Evolutionary conservation across 2,888 invertebrate species (phyloP).

Genomic region (Ferdinandea cuprea): DNA sequence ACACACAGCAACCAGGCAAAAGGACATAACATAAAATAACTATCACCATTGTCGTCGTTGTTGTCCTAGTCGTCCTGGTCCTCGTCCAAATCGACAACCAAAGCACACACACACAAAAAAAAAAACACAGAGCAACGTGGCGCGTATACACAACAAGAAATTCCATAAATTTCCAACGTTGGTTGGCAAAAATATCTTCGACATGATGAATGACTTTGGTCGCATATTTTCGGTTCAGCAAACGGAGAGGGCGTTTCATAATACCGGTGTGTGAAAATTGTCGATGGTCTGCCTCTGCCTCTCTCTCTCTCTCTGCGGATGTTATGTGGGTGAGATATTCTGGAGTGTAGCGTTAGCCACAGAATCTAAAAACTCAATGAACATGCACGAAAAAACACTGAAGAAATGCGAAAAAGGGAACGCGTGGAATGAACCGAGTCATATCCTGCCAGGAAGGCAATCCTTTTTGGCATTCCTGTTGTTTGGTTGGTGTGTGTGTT

Average conservation of each 20-base stretch:
- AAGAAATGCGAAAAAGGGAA: constrained; percentile 16
- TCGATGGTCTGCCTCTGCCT: not conserved
- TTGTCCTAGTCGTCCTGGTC: no score
- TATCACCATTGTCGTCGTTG: not conserved
- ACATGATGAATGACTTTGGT: constrained; percentile 74
- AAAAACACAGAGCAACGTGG: no score
- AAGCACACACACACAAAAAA: not conserved
- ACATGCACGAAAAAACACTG: not conserved
- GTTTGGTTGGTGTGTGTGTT: not conserved
- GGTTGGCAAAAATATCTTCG: constrained; percentile 72
- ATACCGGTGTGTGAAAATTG: constrained; percentile 35
- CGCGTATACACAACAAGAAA: constrained; percentile 57
- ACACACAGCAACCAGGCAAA: constrained; percentile 18
- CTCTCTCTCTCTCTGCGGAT: not conserved
- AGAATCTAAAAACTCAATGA: constrained; percentile 35
- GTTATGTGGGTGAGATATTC: constrained; percentile 25
- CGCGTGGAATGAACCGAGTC: constrained; percentile 48
- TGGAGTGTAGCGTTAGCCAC: not conserved
- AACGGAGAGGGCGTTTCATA: constrained; percentile 26
- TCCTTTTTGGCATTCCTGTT: constrained; percentile 52
- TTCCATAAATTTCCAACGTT: constrained; percentile 68
- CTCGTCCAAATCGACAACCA: constrained; percentile 60
- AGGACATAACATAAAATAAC: constrained; percentile 40
- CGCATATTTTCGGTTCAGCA: constrained; percentile 70
- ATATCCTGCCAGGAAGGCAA: constrained; percentile 64